These are phyloP conservation scores for Hycleus cichorii DNA, from an alignment of 1,140 invertebrate species.

Conservation along the genomic window DNA sequence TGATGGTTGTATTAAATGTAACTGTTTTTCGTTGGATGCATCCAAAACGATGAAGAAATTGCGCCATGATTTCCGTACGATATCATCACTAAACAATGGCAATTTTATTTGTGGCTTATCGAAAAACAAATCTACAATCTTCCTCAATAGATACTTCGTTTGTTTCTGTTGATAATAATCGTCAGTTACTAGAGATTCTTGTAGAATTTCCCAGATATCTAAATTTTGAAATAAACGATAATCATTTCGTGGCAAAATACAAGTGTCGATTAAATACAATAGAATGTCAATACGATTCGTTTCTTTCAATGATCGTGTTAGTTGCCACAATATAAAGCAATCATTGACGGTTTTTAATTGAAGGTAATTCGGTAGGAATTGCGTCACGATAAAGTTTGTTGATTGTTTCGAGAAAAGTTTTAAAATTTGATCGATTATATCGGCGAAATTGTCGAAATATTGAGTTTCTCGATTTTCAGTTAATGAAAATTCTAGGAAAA, in stretches of 20 bases:
- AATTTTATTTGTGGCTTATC: not conserved
- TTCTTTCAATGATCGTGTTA: too few species aligned
- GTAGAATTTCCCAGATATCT: constrained; percentile 25
- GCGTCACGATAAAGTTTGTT: not conserved
- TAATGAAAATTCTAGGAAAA: not conserved
- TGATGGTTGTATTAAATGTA: constrained; percentile 32
- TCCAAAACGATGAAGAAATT: constrained; percentile 36
- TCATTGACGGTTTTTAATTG: not conserved
- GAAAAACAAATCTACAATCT: constrained; percentile 9
- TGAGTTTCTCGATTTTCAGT: not conserved
- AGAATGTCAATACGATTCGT: not conserved
- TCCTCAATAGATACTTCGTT: constrained; percentile 20
- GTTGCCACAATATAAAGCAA: too few species aligned
- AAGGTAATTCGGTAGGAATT: constrained; percentile 4
- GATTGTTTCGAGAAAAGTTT: constrained; percentile 4
- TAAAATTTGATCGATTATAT: constrained; percentile 2
- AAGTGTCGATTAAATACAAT: not conserved
- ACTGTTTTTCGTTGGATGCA: constrained; percentile 36
- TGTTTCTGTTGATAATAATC: constrained; percentile 23
- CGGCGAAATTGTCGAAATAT: not conserved
- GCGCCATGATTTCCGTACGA: constrained; percentile 20
- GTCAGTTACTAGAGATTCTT: constrained; percentile 13
- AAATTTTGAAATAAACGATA: constrained; percentile 4
- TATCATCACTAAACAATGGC: too few species aligned
- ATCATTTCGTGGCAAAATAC: not conserved